Evolutionary conservation across 2,888 invertebrate species (phyloP), one percentile per base, ranked within the genome.

Genomic region (Biston stratarius): DNA sequence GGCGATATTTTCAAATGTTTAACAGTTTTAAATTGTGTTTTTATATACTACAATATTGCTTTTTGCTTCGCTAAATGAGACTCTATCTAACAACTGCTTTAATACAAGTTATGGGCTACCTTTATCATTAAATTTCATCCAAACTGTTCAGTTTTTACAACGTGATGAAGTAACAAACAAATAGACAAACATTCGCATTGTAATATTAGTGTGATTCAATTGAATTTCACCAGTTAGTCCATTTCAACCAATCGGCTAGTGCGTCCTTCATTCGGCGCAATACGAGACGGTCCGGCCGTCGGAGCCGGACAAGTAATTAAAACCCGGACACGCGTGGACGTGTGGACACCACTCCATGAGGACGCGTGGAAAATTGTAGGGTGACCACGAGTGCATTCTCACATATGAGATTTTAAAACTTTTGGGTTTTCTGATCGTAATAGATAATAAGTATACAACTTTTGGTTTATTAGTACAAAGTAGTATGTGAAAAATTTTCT

Each of bases 271-370:
- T 0, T 44, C 42, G 9, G 24, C n/a, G 9, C 33, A n/a, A 33
- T 8, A n/a, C 10, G 38, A 38, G 52, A 44, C 33, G 1, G 45
- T n/a, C 33, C 33, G 34, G 36, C 6, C 11, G n/a, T 9, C n/a
- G 33, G 47, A 44, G 33, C 45, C 56, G 38, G 56, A 66, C 65
- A 55, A 40, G 56, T 65, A 65, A 65, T 65, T 65, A 65, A 60
- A 66, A 61, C 56, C 34, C 15, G 62, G 49, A 49, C 42, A 14
- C 47, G 55, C 34, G 14, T 56, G 44, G 57, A 57, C 55, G 15
- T 44, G 56, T 56, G 44, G 56, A 57, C 57, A 47, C 38, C 62
- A 63, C 63, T 63, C 52, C 45, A 64, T 48, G 11, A 15, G 14
- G n/a, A n/a, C 11, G 10, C 14, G 15, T 33, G n/a, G 51, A 47